Evolutionary conservation across 2,888 invertebrate species (phyloP), one percentile per base, ranked within the genome.

Genomic region (Aspidiotus destructor): DNA sequence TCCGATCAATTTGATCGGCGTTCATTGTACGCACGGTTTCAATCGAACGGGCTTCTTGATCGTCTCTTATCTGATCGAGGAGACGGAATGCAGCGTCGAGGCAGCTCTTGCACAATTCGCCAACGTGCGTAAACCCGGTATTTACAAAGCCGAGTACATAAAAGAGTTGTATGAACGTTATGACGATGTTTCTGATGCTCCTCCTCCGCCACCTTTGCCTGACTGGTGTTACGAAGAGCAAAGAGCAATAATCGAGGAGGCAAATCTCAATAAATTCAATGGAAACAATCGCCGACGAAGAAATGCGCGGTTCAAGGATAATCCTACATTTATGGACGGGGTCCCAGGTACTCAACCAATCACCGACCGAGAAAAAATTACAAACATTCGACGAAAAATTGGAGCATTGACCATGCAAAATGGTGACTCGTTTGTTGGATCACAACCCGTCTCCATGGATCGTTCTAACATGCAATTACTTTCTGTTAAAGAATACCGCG

Each of bases 11-110:
- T 77, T 83, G 60, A 69, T 69, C 60, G 89, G 83, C 42, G 87
- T 97, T 8, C 96, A 96, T 77, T 97, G 96, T 76, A 97, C 99
- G 0, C 99, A 99, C 78, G 99, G 99, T 0, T 99, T 98, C 78
- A 99, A 99, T 77, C 82, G 99, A 73, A 97, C 97, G 8, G 99
- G 99, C 0, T 99, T 98, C 76, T 81, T 99, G 8, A 88, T 99
- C 63, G 85, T 88, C 41, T 88, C 94, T 0, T 99, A 90, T 78
- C 83, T 99, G 78, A 89, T 96, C 7, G 88, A 92, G 75, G 85
- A 85, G 71, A 80, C 87, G 75, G 89, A 89, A 73, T 91, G 86
- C 79, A 87, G 88, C 74, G 83, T 96, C 0, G 92, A 91, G 72
- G 88, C 89, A 3, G 95, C 93, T 0, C 76, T 96, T 8, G 81